Evolutionary conservation across 2,113 vertebrate species (phyloP).

Genomic region (Hippocampus guttulatus): DNA sequence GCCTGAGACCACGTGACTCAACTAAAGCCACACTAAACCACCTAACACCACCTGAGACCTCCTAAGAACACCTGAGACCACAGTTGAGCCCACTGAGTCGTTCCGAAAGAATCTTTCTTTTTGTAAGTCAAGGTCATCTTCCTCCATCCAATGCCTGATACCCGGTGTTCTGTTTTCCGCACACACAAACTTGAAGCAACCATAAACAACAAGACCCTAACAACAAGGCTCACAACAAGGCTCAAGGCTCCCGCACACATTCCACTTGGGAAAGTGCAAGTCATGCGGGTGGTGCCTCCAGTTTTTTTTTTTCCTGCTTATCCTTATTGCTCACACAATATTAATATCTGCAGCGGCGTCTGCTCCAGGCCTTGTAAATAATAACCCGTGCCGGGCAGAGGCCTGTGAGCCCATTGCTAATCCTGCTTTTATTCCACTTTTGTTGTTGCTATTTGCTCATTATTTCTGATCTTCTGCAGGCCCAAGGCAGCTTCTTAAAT

Average conservation of each 20-base stretch:
- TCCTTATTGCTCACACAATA: constrained; percentile 74
- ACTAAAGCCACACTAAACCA: not conserved
- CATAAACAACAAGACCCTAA: constrained; percentile 61
- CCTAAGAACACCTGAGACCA: not conserved
- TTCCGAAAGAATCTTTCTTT: not conserved
- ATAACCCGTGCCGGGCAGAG: constrained; percentile 73
- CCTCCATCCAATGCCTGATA: constrained; percentile 37
- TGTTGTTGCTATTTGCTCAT: constrained; percentile 77
- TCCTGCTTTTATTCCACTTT: constrained; percentile 77
- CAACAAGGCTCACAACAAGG: no score
- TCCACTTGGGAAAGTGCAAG: constrained; percentile 51
- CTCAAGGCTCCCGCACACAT: constrained; percentile 48
- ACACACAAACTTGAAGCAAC: constrained; percentile 58
- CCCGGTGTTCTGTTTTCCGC: constrained; percentile 32
- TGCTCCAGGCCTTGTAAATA: constrained; percentile 72
- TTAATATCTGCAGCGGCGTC: constrained; percentile 69
- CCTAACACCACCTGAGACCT: not conserved
- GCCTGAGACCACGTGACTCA: not conserved
- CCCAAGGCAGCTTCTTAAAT: constrained; percentile 64
- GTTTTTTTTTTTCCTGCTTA: constrained; percentile 55
- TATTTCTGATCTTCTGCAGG: constrained; percentile 69
- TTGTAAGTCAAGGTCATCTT: constrained; percentile 4
- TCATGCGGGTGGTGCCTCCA: constrained; percentile 60
- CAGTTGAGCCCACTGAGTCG: not conserved
- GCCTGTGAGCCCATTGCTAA: constrained; percentile 69